Conservation (phyloP, 2,113 vertebrate species). For the Holacanthus passer region DNA sequence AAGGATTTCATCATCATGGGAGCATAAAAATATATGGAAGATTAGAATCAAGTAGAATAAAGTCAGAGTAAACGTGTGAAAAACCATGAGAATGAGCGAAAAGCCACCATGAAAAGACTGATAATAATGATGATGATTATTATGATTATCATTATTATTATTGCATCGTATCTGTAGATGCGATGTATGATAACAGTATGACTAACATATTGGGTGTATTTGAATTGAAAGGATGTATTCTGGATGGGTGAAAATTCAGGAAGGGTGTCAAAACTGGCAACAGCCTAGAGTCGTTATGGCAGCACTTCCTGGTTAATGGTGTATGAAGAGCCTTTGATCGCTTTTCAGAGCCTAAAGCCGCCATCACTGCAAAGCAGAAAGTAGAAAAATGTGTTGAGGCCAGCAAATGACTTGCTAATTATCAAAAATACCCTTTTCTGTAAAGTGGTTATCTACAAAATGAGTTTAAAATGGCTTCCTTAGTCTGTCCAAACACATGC, state of each 20-base stretch:
- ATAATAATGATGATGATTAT: too few relatives aligned
- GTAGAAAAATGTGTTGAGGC: constrained; percentile 79
- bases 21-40: neutral
- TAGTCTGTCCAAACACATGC: constrained; percentile 43
- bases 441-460: constrained; percentile 70
- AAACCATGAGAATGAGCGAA: neutral
- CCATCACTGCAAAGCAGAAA: constrained; percentile 73
- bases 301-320: constrained; percentile 84
- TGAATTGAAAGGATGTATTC: constrained; percentile 49
- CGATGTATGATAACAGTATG: too few relatives aligned
- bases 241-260: constrained; percentile 53
- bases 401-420: constrained; percentile 78
- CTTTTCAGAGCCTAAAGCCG: constrained; percentile 67
- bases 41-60: neutral
- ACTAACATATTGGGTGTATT: constrained; percentile 12
- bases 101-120: neutral
- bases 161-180: constrained; percentile 5
- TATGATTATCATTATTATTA: too few relatives aligned
- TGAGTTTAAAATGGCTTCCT: constrained; percentile 65
- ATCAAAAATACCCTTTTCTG: constrained; percentile 60
- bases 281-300: constrained; percentile 73
- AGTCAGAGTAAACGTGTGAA: neutral
- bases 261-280: constrained; percentile 80
- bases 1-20: too few relatives aligned
- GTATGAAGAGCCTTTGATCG: constrained; percentile 85